Evolutionary conservation across 23 tunicate species (phyloP).

Genomic region (Trididemnum nubilum): DNA sequence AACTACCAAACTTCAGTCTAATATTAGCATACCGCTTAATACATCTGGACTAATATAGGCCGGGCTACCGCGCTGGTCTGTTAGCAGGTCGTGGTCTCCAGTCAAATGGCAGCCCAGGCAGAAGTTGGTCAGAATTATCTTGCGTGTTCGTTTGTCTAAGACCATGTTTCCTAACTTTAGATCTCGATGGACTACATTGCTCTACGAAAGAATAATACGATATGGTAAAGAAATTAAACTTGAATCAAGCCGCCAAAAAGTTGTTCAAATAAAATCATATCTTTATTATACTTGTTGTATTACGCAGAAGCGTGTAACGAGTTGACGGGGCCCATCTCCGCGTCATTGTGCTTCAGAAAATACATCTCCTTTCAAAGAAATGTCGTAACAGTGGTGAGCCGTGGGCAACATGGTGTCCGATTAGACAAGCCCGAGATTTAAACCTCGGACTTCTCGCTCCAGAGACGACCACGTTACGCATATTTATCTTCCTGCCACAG

Average conservation of each 20-base stretch:
- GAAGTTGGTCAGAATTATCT: slow-evolving; percentile 70
- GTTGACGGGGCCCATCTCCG: too few species aligned
- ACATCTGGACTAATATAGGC: slow-evolving; percentile 94
- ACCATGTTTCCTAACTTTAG: slow-evolving; percentile 84
- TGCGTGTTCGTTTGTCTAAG: slow-evolving; percentile 45
- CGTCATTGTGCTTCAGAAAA: background rate
- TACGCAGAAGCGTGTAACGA: too few species aligned
- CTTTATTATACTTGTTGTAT: too few species aligned
- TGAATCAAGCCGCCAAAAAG: too few species aligned
- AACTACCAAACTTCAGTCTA: too few species aligned
- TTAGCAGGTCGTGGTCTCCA: slow-evolving; percentile 58
- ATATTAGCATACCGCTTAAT: slow-evolving; percentile 68
- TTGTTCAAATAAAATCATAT: background rate
- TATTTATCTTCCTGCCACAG: too few species aligned
- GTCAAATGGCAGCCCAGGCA: slow-evolving; percentile 81
- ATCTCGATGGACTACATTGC: slow-evolving; percentile 69
- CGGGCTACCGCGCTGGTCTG: slow-evolving; percentile 82
- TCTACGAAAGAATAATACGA: slow-evolving; percentile 16
- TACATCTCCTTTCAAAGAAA: too few species aligned
- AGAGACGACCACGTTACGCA: too few species aligned
- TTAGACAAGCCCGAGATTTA: too few species aligned
- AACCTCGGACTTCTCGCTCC: too few species aligned
- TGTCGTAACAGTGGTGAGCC: too few species aligned
- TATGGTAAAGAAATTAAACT: background rate
- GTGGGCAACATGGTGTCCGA: too few species aligned